phyloP scores from a whole-genome alignment of 2,797 vertebrate genomes.

The Pagetopsis macropterus region DNA sequence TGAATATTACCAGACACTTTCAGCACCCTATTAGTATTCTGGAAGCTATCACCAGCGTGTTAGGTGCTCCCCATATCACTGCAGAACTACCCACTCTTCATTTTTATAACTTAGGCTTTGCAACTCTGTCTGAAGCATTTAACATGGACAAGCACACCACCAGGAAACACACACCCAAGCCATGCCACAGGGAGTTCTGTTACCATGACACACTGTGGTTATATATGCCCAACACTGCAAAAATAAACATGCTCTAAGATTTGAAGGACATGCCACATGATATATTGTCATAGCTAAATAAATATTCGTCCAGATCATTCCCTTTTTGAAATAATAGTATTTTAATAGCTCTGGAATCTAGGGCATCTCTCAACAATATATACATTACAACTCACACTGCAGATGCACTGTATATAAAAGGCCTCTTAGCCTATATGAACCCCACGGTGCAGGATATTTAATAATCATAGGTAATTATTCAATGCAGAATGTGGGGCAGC shows the following conservation, averaged over 20 bases:
- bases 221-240: slow-evolving; percentile 3
- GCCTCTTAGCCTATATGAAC: slow-evolving; percentile 2
- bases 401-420: slow-evolving; percentile 12
- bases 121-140: slow-evolving; percentile 36
- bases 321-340: slow-evolving; percentile 13
- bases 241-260: slow-evolving; percentile 32
- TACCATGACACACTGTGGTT: slow-evolving; percentile 12
- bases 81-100: slow-evolving; percentile 46
- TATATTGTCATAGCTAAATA: neutral
- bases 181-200: slow-evolving; percentile 15
- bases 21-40: slow-evolving; percentile 48
- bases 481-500: slow-evolving; percentile 43
- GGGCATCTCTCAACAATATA: slow-evolving; percentile 42
- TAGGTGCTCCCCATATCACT: slow-evolving; percentile 27
- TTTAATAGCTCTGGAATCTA: slow-evolving; percentile 32
- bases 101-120: slow-evolving; percentile 57
- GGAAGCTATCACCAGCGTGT: slow-evolving; percentile 38
- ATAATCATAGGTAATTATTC: slow-evolving; percentile 59
- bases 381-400: slow-evolving; percentile 5
- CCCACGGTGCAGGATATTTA: slow-evolving; percentile 31
- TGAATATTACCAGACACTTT: slow-evolving; percentile 46
- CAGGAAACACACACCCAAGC: slow-evolving; percentile 35
- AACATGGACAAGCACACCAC: slow-evolving; percentile 24
- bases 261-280: slow-evolving; percentile 9
- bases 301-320: neutral